Percentiles rank a stretch among this genome's conserved stretches.
These are phyloP conservation scores for Porites cylindrica DNA, from an alignment of 92 coral and sea anemone species.

Conservation along the genomic window DNA sequence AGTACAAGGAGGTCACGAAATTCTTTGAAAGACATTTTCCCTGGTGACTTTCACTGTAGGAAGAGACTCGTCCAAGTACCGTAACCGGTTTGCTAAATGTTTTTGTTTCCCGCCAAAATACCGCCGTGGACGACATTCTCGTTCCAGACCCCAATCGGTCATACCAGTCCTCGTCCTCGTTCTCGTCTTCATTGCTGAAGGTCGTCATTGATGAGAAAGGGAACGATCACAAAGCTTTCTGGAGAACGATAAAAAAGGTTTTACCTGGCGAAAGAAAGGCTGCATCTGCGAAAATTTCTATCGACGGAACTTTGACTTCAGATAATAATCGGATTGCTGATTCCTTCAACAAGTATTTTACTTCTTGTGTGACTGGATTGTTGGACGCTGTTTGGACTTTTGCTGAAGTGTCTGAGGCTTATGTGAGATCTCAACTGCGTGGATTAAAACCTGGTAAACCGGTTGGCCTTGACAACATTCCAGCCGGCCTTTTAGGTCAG, in stretches of 20 bases:
- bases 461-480: background rate
- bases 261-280: constrained; percentile 62
- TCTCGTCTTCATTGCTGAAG: too few relatives aligned
- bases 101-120: too few relatives aligned
- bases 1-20: too few relatives aligned
- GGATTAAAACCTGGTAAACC: constrained; percentile 26
- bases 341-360: constrained; percentile 61
- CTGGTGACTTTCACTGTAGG: too few relatives aligned
- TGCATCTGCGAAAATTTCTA: constrained; percentile 33
- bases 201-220: constrained; percentile 29
- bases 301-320: constrained; percentile 30
- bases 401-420: constrained; percentile 7
- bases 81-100: too few relatives aligned
- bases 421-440: constrained; percentile 4
- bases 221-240: constrained; percentile 51
- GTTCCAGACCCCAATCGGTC: too few relatives aligned
- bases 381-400: constrained; percentile 31
- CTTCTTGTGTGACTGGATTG: constrained; percentile 44
- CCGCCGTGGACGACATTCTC: too few relatives aligned
- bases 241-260: constrained; percentile 56
- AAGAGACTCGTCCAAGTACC: too few relatives aligned
- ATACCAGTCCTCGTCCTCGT: too few relatives aligned
- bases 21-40: too few relatives aligned
- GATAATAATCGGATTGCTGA: constrained; percentile 57
- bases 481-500: background rate